Conservation (phyloP, 2,888 invertebrate genomes). For the Sclerodermus sp. region DNA sequence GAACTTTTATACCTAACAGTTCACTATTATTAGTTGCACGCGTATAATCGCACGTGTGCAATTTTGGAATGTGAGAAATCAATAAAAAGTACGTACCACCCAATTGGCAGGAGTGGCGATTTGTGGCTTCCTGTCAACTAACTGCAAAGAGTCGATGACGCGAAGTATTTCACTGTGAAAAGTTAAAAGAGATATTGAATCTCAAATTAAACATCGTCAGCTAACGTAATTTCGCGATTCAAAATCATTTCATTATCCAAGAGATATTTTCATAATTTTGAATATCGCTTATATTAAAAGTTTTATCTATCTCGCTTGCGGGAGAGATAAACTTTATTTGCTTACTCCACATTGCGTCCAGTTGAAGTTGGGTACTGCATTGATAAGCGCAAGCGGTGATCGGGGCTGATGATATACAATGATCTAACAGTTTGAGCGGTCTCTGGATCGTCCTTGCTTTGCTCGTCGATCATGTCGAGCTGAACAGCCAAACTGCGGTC, state of each 20-base stretch:
- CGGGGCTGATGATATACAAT: constrained; percentile 80
- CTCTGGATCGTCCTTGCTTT: constrained; percentile 68
- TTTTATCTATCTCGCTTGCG: too few species aligned
- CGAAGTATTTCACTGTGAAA: constrained; percentile 76
- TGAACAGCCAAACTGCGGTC: constrained; percentile 70
- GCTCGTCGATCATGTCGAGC: constrained; percentile 80
- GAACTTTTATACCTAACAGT: too few species aligned
- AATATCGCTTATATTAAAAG: too few species aligned
- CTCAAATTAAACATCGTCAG: too few species aligned
- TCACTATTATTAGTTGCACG: too few species aligned
- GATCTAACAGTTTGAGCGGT: constrained; percentile 73
- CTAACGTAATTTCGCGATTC: too few species aligned
- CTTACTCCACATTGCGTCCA: constrained; percentile 83
- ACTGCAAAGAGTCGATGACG: constrained; percentile 79
- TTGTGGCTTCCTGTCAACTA: constrained; percentile 70
- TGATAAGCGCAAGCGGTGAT: constrained; percentile 75
- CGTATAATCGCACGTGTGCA: too few species aligned
- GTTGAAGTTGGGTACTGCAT: constrained; percentile 86
- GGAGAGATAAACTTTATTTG: neutral
- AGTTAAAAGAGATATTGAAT: neutral
- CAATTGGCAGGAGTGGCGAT: constrained; percentile 87
- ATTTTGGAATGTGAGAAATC: neutral
- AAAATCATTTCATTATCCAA: too few species aligned
- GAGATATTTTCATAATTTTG: too few species aligned
- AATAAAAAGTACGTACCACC: constrained; percentile 63